phyloP scores from a whole-genome alignment of 2,113 vertebrate species.

The Cebidichthys violaceus region DNA sequence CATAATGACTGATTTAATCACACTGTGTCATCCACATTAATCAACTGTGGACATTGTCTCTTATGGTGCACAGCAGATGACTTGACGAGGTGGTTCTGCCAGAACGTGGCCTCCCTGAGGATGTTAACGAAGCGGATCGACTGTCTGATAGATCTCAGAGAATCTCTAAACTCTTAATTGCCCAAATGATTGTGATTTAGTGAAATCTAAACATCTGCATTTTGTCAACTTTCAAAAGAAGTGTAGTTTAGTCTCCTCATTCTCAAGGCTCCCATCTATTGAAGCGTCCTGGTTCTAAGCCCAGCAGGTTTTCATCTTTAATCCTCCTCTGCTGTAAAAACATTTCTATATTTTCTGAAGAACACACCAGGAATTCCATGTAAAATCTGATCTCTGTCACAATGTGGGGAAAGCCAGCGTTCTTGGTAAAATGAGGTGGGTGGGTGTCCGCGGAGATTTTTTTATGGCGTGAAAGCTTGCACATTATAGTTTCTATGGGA shows the following conservation, averaged over 20 bases:
- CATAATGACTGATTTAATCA: constrained; percentile 8
- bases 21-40: constrained; percentile 5
- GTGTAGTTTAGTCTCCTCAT: constrained; percentile 25
- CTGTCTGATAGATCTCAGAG: neutral
- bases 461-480: constrained; percentile 66
- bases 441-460: constrained; percentile 54
- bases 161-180: neutral
- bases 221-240: neutral
- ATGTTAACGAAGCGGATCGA: neutral
- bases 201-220: neutral
- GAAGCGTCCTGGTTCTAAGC: constrained; percentile 21
- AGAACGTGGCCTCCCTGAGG: constrained; percentile 4
- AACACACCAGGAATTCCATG: constrained; percentile 45
- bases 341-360: constrained; percentile 43
- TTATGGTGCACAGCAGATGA: neutral
- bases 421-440: constrained; percentile 69
- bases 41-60: neutral
- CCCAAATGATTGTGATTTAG: neutral
- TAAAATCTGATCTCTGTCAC: constrained; percentile 68
- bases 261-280: constrained; percentile 12
- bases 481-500: constrained; percentile 76
- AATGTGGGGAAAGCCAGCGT: constrained; percentile 38
- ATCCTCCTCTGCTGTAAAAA: constrained; percentile 49
- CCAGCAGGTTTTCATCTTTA: constrained; percentile 13
- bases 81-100: neutral